Conservation (phyloP, 2,113 vertebrate species). For the Misgurnus anguillicaudatus region DNA sequence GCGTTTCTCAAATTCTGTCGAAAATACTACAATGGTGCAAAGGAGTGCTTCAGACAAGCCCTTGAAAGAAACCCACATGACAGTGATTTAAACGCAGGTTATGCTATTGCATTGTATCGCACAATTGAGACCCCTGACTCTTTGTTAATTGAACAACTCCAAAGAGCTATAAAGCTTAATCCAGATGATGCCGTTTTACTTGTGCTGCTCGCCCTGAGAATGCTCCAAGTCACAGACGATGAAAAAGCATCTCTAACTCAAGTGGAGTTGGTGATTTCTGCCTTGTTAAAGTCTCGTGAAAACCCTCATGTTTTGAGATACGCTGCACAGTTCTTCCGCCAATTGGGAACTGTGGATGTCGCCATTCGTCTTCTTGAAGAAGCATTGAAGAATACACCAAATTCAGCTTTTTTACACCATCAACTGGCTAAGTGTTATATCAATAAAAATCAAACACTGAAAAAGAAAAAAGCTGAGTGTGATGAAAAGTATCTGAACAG, state of each 20-base stretch:
- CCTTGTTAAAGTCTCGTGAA: conserved; percentile 63
- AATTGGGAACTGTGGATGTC: conserved; percentile 43
- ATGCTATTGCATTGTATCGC: conserved; percentile 69
- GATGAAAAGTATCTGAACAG: neutral
- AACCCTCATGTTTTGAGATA: conserved; percentile 71
- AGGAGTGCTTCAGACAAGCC: conserved; percentile 73
- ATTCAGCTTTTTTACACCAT: conserved; percentile 68
- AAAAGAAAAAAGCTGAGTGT: neutral
- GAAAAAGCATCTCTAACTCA: neutral
- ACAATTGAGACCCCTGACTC: neutral
- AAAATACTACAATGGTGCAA: conserved; percentile 67
- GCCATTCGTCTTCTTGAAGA: conserved; percentile 65
- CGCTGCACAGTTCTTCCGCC: conserved; percentile 74
- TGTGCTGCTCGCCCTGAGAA: conserved; percentile 72
- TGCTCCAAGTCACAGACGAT: conserved; percentile 41
- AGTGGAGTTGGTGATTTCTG: conserved; percentile 66
- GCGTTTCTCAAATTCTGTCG: conserved; percentile 69
- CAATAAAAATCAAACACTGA: conserved; percentile 17
- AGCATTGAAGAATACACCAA: conserved; percentile 62
- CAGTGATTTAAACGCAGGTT: conserved; percentile 70
- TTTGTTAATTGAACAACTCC: conserved; percentile 59
- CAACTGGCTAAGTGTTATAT: conserved; percentile 75
- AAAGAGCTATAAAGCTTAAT: conserved; percentile 66
- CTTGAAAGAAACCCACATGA: conserved; percentile 69
- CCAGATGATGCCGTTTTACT: conserved; percentile 62